Conservation (phyloP, 2,113 vertebrate genomes). For the Synchiropus splendidus region DNA sequence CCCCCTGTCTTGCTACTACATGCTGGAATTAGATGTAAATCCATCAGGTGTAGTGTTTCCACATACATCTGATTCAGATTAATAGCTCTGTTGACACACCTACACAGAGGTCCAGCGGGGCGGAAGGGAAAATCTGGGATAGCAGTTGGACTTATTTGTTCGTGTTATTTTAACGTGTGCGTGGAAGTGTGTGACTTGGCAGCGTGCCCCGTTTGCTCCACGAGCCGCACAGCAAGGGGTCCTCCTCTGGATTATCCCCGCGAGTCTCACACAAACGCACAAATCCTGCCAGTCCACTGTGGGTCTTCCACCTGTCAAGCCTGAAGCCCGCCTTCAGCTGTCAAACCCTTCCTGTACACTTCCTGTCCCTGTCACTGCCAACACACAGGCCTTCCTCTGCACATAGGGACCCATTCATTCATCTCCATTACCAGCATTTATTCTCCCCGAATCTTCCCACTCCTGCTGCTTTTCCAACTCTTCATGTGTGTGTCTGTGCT, state of each 20-base stretch:
- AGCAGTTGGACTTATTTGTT: slow-evolving; percentile 27
- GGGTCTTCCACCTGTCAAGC: slow-evolving; percentile 26
- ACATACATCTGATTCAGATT: slow-evolving; percentile 43
- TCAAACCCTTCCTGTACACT: slow-evolving; percentile 49
- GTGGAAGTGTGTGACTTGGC: slow-evolving; percentile 32
- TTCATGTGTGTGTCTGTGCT: slow-evolving; percentile 12
- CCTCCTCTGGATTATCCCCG: slow-evolving; percentile 31
- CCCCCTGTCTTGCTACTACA: slow-evolving; percentile 9
- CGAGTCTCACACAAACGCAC: slow-evolving; percentile 8
- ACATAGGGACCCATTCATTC: slow-evolving; percentile 41
- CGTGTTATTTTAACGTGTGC: slow-evolving; percentile 1
- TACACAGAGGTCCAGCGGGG: slow-evolving; percentile 35
- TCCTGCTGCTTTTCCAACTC: slow-evolving; percentile 25
- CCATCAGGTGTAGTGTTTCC: slow-evolving; percentile 40
- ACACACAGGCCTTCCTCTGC: slow-evolving; percentile 33
- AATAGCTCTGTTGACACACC: slow-evolving; percentile 26
- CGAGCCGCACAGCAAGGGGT: slow-evolving; percentile 37
- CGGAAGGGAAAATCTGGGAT: slow-evolving; percentile 51
- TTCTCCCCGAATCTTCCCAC: slow-evolving; percentile 36
- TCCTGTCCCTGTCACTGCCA: slow-evolving; percentile 48
- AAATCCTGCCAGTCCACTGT: slow-evolving; percentile 17
- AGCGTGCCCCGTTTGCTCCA: slow-evolving; percentile 33
- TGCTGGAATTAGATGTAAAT: slow-evolving; percentile 28
- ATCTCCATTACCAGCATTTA: slow-evolving; percentile 20
- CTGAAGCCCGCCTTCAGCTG: slow-evolving; percentile 32